Conservation (phyloP, 1,140 invertebrate species). For the Trichomalopsis sarcophagae region DNA sequence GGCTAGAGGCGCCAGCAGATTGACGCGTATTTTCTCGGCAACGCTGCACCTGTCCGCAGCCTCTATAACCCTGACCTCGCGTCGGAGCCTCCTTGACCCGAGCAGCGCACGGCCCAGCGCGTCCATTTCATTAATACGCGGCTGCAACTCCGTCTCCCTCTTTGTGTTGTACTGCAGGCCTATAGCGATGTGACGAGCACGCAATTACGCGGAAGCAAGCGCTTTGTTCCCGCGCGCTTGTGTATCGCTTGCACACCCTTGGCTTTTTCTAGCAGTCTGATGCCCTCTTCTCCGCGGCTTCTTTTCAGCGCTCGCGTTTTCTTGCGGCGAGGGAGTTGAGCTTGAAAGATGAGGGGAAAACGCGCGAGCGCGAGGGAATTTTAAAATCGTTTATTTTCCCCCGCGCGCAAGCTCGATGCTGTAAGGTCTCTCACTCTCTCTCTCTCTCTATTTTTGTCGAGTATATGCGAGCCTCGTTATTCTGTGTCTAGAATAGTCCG, state of each 20-base stretch:
- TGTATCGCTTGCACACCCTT: too few relatives aligned
- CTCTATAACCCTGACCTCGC: background rate
- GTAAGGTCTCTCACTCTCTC: background rate
- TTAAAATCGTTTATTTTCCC: background rate
- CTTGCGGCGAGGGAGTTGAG: background rate
- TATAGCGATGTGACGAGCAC: background rate
- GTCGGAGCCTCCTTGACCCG: background rate
- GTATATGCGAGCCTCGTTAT: too few relatives aligned
- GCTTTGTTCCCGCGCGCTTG: background rate
- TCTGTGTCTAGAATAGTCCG: too few relatives aligned
- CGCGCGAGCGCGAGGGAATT: background rate
- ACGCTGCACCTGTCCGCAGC: background rate
- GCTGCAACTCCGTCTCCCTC: background rate
- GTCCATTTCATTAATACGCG: conserved; percentile 12
- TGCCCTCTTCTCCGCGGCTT: too few relatives aligned
- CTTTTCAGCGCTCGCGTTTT: too few relatives aligned
- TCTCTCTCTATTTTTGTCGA: too few relatives aligned
- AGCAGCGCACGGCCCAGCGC: background rate
- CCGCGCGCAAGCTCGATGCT: background rate
- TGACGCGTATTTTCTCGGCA: background rate
- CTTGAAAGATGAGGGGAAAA: background rate
- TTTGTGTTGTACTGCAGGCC: too few relatives aligned
- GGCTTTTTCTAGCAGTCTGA: too few relatives aligned
- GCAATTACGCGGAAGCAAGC: background rate
- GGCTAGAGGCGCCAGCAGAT: too few relatives aligned